Evolutionary conservation across 2,113 vertebrate genomes (phyloP).

Genomic region (Sisor rabdophorus): DNA sequence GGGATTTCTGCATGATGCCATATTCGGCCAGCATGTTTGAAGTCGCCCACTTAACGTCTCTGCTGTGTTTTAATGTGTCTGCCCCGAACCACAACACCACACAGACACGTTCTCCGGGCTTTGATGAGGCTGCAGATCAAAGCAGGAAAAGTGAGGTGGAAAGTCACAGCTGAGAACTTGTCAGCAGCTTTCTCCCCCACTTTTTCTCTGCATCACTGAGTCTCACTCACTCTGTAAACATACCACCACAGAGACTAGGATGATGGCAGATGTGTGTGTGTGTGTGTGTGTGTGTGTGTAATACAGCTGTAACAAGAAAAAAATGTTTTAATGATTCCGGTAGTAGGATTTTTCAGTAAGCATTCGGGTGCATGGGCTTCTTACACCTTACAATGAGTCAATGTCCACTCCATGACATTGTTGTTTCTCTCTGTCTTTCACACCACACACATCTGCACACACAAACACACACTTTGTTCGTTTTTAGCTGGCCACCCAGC

Average conservation of each 20-base stretch:
- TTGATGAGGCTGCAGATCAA: constrained; percentile 45
- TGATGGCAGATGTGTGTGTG: constrained; percentile 30
- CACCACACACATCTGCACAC: background rate
- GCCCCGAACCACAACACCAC: constrained; percentile 40
- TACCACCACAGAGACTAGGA: constrained; percentile 32
- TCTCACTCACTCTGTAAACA: constrained; percentile 39
- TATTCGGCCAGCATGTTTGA: constrained; percentile 27
- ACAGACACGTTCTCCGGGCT: constrained; percentile 25
- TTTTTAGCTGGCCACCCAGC: constrained; percentile 22
- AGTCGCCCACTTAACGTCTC: constrained; percentile 26
- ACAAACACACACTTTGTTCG: background rate
- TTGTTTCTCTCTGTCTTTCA: background rate
- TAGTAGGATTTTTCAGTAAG: constrained; percentile 38
- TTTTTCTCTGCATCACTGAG: constrained; percentile 17
- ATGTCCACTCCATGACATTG: background rate
- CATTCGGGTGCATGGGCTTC: constrained; percentile 19
- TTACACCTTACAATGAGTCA: constrained; percentile 31
- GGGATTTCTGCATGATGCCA: constrained; percentile 36
- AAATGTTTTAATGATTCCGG: constrained; percentile 36
- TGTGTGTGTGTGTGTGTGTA: constrained; percentile 20
- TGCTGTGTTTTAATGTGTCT: constrained; percentile 33
- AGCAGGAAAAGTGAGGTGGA: constrained; percentile 32
- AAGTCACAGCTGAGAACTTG: constrained; percentile 32
- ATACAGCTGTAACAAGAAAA: constrained; percentile 9
- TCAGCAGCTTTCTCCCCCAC: background rate